phyloP scores from a whole-genome alignment of 2,888 invertebrate genomes.

The Cryptocheilus praepositus region DNA sequence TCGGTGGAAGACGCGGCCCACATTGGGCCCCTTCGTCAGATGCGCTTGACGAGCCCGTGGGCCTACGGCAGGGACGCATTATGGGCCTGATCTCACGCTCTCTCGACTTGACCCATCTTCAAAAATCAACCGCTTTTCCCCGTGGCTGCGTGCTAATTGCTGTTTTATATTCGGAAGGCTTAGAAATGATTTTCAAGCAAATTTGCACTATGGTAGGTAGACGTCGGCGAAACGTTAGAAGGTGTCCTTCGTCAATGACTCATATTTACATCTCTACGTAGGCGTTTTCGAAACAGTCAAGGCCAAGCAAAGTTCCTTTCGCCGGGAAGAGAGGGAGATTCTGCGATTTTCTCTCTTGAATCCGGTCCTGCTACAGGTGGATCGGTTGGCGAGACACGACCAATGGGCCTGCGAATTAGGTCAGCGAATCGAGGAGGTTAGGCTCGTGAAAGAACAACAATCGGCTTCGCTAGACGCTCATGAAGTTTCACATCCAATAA shows the following conservation, averaged over 20 bases:
- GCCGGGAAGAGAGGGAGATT: constrained; percentile 18
- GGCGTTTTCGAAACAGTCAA: constrained; percentile 32
- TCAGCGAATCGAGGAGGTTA: constrained; percentile 46
- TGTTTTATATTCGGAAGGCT: too few relatives aligned
- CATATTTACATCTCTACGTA: not conserved
- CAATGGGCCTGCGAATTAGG: constrained; percentile 50
- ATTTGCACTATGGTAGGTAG: too few relatives aligned
- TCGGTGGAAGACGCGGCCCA: constrained; percentile 64
- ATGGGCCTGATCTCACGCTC: too few relatives aligned
- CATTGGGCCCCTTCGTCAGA: constrained; percentile 39
- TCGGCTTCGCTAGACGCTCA: constrained; percentile 20
- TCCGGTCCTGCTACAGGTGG: constrained; percentile 46
- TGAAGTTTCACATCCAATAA: constrained; percentile 28
- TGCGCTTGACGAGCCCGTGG: constrained; percentile 27
- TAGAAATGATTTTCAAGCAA: too few relatives aligned
- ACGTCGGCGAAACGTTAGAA: not conserved
- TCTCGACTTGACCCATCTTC: too few relatives aligned
- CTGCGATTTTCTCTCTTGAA: constrained; percentile 19
- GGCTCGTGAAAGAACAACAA: constrained; percentile 32
- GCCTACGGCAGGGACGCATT: not conserved
- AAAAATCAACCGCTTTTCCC: too few relatives aligned
- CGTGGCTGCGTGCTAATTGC: too few relatives aligned
- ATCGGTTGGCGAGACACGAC: constrained; percentile 29
- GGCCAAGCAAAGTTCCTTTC: constrained; percentile 28
- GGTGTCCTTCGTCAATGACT: not conserved